Evolutionary conservation across 1,140 invertebrate genomes (phyloP).

Genomic region (Matsumurasca onukii): DNA sequence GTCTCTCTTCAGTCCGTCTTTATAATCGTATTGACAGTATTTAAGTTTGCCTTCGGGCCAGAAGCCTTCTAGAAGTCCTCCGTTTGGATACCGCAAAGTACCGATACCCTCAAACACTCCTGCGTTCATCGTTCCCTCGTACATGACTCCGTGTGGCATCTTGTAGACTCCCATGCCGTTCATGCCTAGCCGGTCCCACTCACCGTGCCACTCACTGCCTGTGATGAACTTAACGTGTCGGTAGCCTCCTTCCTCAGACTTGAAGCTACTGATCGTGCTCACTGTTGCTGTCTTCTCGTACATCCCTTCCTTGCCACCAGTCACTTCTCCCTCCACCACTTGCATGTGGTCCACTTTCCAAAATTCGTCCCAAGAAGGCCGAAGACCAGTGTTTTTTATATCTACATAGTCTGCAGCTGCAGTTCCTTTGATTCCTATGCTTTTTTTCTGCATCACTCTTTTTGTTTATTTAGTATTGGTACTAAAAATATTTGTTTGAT

Average conservation of each 20-base stretch:
- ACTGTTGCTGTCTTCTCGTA: background rate
- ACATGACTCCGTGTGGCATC: slow-evolving; percentile 17
- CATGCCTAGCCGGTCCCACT: background rate
- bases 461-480: too few relatives aligned
- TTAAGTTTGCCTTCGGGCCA: slow-evolving; percentile 23
- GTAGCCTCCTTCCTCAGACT: background rate
- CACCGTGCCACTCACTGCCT: background rate
- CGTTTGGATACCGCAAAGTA: slow-evolving; percentile 28
- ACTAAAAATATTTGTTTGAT: too few relatives aligned
- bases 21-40: slow-evolving; percentile 18
- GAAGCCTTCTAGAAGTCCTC: slow-evolving; percentile 8
- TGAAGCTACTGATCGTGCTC: background rate
- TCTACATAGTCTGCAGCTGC: too few relatives aligned
- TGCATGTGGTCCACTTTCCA: background rate
- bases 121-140: background rate
- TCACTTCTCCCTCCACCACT: background rate
- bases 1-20: slow-evolving; percentile 16
- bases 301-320: background rate
- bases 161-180: background rate
- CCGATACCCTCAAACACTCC: slow-evolving; percentile 24
- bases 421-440: too few relatives aligned
- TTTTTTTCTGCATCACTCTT: too few relatives aligned
- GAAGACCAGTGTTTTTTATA: background rate
- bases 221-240: background rate
- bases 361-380: background rate